Conservation (phyloP, 2,113 vertebrate species). For the Proteles cristata region DNA sequence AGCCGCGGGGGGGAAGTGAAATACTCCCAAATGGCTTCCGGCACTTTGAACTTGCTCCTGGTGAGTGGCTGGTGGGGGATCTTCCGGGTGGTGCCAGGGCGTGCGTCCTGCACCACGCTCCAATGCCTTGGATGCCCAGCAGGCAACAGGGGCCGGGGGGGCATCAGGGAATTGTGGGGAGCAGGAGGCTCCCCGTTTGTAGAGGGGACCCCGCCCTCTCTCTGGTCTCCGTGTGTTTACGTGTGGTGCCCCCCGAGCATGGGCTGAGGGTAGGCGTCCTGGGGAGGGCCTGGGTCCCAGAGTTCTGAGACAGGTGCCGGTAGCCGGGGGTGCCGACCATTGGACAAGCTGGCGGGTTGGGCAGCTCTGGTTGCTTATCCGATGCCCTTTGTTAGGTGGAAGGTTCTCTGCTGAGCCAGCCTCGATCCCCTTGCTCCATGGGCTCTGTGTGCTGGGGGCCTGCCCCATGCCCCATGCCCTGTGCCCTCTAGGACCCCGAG, state of each 20-base stretch:
- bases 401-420: neutral
- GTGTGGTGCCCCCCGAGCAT: fast-evolving
- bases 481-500: neutral
- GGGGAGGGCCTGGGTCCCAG: neutral
- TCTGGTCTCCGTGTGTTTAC: neutral
- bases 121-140: neutral
- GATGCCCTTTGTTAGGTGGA: neutral
- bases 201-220: neutral
- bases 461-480: neutral
- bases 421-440: neutral
- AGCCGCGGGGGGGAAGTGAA: neutral
- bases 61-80: neutral
- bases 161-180: neutral
- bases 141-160: neutral
- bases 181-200: fast-evolving
- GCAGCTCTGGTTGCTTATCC: fast-evolving
- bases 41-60: neutral
- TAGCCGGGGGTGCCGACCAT: fast-evolving
- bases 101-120: fast-evolving
- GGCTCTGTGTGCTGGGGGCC: no score
- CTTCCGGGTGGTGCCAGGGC: neutral
- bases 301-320: neutral
- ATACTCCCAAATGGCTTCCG: neutral
- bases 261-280: neutral
- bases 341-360: no score